These are phyloP conservation scores for Chromoteleia sp. DNA, from an alignment of 2,888 invertebrate genomes.

Conservation along the genomic window DNA sequence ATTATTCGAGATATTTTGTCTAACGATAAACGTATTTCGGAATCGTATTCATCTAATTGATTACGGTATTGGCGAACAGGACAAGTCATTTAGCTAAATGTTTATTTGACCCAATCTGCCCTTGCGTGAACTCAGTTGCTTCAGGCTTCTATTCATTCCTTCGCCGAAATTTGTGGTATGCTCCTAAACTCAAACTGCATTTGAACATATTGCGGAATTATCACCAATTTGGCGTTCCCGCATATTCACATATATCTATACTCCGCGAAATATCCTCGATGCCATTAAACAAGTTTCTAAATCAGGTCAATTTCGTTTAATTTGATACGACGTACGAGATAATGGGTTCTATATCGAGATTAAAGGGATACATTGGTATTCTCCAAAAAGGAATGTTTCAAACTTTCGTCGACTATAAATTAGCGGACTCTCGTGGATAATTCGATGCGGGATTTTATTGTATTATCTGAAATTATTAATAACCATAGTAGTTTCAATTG, in stretches of 20 bases:
- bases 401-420: constrained; percentile 43
- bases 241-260: constrained; percentile 52
- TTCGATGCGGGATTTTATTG: constrained; percentile 47
- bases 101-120: constrained; percentile 54
- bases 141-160: constrained; percentile 44
- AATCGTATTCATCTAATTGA: constrained; percentile 46
- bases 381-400: constrained; percentile 41
- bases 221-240: constrained; percentile 73
- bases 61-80: constrained; percentile 32
- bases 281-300: constrained; percentile 58
- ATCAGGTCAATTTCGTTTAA: constrained; percentile 61
- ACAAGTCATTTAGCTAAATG: constrained; percentile 52
- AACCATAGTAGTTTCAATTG: constrained; percentile 22
- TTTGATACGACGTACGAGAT: constrained; percentile 51
- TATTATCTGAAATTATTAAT: constrained; percentile 42
- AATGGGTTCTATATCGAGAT: constrained; percentile 61
- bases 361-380: constrained; percentile 43
- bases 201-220: constrained; percentile 61
- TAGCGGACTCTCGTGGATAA: constrained; percentile 28
- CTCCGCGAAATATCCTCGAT: constrained; percentile 37
- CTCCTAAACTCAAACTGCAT: constrained; percentile 58
- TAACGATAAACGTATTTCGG: constrained; percentile 23
- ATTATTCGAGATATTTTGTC: constrained; percentile 43
- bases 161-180: constrained; percentile 49
- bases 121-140: constrained; percentile 38